Evolutionary conservation across 2,113 vertebrate species (phyloP), one percentile per base, ranked within the genome.

Genomic region (Apeltes quadracus): DNA sequence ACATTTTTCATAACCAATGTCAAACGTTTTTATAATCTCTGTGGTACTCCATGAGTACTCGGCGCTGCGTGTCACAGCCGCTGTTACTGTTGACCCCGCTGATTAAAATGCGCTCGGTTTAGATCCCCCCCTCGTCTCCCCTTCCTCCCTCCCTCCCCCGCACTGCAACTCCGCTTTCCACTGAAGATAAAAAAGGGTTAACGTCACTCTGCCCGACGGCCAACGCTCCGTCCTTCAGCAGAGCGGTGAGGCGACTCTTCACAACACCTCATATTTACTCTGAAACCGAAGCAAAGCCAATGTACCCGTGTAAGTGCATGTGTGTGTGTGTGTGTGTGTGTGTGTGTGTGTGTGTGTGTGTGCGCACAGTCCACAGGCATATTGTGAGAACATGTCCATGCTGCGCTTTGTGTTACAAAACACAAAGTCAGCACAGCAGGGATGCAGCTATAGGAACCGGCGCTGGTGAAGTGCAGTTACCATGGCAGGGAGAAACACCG

Each of bases 401-500:
- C 57, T 68, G 76, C 79, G n/a, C n/a, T n/a, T n/a, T n/a, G n/a
- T n/a, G 74, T 67, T 62, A 73, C 61, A 76, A 83, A 87, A 84
- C 87, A 85, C 78, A 44, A 41, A 74, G 68, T 73, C 78, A 83
- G 69, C 27, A 53, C 72, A 61, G 68, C 66, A 80, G 82, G 87
- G 69, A 79, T 79, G 79, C 54, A 75, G 55, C 86, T 77, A 76
- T 84, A 86, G 85, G 73, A 87, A 78, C 84, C 25, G 29, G 11
- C 61, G 80, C 78, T 74, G 61, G 71, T 78, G 72, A 84, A 74
- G 76, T 72, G 59, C 65, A 81, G 86, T 88, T 69, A 75, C 86
- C 59, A 90, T 7, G 36, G 73, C 50, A 53, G 79, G 78, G 81
- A 88, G 64, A 57, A 50, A 16, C 67, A 1, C 53, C 36, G 66